A percentile compares a stretch with the other conserved stretches of the same genome.
Evolutionary conservation across 2,888 invertebrate genomes (phyloP).

Genomic region (Alcis repandata): DNA sequence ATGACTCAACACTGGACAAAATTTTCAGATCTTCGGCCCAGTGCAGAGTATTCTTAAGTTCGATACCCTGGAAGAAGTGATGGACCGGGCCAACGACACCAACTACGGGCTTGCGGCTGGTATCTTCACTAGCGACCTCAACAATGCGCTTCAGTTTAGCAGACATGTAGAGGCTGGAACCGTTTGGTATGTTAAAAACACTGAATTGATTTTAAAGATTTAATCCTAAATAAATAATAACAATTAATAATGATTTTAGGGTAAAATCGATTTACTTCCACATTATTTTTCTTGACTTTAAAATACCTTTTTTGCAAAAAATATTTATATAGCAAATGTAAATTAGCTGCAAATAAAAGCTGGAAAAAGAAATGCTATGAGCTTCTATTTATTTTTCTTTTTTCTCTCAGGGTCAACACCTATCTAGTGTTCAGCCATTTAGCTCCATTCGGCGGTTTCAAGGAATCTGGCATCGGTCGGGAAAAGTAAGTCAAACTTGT

Average conservation of each 20-base stretch:
- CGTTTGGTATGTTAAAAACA: conserved; percentile 86
- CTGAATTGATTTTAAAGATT: too few species aligned
- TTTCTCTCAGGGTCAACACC: conserved; percentile 2
- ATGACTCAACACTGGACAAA: background rate
- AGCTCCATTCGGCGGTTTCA: conserved; percentile 94
- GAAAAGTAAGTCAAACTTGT: conserved; percentile 59
- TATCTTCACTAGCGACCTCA: conserved; percentile 92
- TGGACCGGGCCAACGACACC: conserved; percentile 93
- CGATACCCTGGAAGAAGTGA: conserved; percentile 91
- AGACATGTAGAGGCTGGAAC: conserved; percentile 92
- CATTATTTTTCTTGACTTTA: background rate
- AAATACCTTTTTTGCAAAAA: too few species aligned
- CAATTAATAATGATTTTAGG: too few species aligned
- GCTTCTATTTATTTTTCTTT: background rate
- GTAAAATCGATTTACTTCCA: too few species aligned
- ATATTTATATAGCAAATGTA: too few species aligned
- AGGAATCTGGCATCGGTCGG: conserved; percentile 92
- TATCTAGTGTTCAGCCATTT: conserved; percentile 80
- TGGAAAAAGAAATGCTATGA: too few species aligned
- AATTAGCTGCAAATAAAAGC: too few species aligned
- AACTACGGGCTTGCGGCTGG: conserved; percentile 94
- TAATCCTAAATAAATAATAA: too few species aligned
- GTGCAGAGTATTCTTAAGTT: conserved; percentile 95
- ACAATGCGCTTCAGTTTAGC: conserved; percentile 91
- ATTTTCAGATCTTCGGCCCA: conserved; percentile 93